Base-by-base conservation (phyloP, 2,888 invertebrate species). In the Gibbula magus region DNA sequence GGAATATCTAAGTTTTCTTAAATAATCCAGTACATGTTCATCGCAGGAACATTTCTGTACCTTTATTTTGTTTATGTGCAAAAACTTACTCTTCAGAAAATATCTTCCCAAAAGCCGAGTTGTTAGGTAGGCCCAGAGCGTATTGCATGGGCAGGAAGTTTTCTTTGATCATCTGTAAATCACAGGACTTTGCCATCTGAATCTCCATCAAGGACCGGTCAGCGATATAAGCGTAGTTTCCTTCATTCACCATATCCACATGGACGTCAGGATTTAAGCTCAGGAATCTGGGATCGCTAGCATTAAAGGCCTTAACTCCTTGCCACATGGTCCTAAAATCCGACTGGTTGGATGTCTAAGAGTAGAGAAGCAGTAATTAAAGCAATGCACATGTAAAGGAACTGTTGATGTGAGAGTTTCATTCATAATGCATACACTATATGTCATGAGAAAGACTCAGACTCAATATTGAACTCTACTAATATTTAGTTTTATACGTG, bases 71-170 rank as follows among this genome's bases (percentile, higher is more conserved):
- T 1, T 10, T 45, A 35, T 35, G 3, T 2, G 35, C 16, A 18
- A n/a, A 54, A n/a, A 87, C 88, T 89, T 86, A 91, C 91, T 85
- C 83, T 16, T 88, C 81, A 13, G 88, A 86, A 53, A 91, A 88
- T 16, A 89, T 81, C 29, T 83, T 81, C 4, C 82, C 84, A 78
- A 86, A 88, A 2, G 88, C 85, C 0, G 91, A 90, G 20, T 88
- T 85, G 20, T 88, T 88, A 3, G 88, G 89, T n/a, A 91, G 84
- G 2, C 86, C 86, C 32, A 90, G 83, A 5, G 87, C 88, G 79
- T 90, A 91, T 54, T 87, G 86, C 7, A 89, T 82, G 2, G 89
- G 87, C 10, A 87, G 85, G 79, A 89, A 87, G 16, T 86, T 81
- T 67, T 89, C 89, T 32, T 87, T 87, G 13, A 88, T 85, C 61